Base-by-base conservation (phyloP, 2,797 vertebrate species). In the Dicrostonyx torquatus region DNA sequence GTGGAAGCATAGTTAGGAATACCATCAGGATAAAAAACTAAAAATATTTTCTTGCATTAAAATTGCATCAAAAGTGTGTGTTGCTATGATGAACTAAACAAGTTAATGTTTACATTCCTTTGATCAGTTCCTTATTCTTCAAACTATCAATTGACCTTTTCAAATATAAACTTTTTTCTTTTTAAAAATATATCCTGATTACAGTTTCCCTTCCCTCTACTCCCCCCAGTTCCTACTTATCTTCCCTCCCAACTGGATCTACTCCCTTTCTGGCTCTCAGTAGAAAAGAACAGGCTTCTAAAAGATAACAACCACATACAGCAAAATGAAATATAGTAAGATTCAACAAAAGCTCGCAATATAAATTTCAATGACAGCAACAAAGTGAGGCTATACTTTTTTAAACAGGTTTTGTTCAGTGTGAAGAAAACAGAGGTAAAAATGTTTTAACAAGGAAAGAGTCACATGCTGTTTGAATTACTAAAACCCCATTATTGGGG, bases 41-140 rank as follows among this genome's bases (percentile, higher is more conserved):
- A 95, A 96, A 96, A n/a, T 92, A 68, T 94, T 92, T 96, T 37
- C 53, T 85, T 91, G 86, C 95, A 84, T 82, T 80, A 60, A 96
- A 92, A 82, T 3, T 40, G 82, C 40, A 72, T 48, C 55, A 87
- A 45, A 78, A 94, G 40, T 75, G 73, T 94, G 50, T 88, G 22
- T 55, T 9, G 50, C 26, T 88, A 29, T 40, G 89, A 13, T 78
- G n/a, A 48, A 91, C 34, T 53, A 89, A 83, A 12, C 18, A 72
- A 88, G 17, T 15, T 68, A 78, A 91, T 48, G 6, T 91, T 95
- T 29, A 43, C 6, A 82, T 34, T 78, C 80, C 64, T 93, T 82
- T 82, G 40, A 75, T 89, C 29, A 87, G 7, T 87, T 95, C 8
- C 12, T n/a, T 18, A 70, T 26, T 18, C 48, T 73, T 89, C 12